Conservation (phyloP, 2,888 invertebrate genomes). For the Zhuqinia jingwanae region DNA sequence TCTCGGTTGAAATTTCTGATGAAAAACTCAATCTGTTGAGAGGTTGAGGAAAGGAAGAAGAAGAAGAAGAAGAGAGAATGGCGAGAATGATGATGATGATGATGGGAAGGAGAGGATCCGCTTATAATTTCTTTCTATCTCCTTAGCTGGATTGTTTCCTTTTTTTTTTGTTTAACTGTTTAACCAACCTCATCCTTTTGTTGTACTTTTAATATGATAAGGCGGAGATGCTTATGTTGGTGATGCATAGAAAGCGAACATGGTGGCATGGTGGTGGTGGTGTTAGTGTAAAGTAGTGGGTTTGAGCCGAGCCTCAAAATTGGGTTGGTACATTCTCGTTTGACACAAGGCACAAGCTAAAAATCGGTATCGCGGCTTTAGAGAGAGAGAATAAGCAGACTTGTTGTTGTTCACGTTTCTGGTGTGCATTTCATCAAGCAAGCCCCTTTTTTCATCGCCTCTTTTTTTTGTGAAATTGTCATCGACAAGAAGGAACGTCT, state of each 20-base stretch:
- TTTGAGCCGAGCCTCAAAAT: slow-evolving; percentile 10
- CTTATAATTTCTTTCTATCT: slow-evolving; percentile 3
- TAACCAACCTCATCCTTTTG: slow-evolving; percentile 39
- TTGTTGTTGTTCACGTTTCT: too few relatives aligned
- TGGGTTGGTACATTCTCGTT: slow-evolving; percentile 10
- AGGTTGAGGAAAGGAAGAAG: background rate
- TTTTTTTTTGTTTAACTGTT: slow-evolving; percentile 44
- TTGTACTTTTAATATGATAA: slow-evolving; percentile 44
- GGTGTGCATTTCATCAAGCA: slow-evolving; percentile 1
- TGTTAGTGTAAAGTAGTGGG: slow-evolving; percentile 33
- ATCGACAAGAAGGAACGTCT: slow-evolving; percentile 62
- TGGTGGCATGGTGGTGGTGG: too few relatives aligned
- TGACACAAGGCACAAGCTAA: slow-evolving; percentile 48
- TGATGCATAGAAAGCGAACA: slow-evolving; percentile 4
- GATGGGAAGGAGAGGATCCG: slow-evolving; percentile 44
- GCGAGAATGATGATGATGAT: slow-evolving; percentile 21
- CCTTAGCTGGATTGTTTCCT: background rate
- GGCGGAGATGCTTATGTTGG: slow-evolving; percentile 34
- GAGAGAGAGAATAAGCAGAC: background rate
- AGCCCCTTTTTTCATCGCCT: slow-evolving; percentile 31
- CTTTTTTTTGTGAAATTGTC: slow-evolving; percentile 43
- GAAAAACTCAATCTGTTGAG: slow-evolving; percentile 24
- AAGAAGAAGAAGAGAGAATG: background rate
- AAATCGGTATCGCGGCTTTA: background rate
- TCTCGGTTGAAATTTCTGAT: slow-evolving; percentile 26